These are phyloP conservation scores for Onychomys torridus DNA, from an alignment of 2,797 vertebrate species.

Conservation along the genomic window DNA sequence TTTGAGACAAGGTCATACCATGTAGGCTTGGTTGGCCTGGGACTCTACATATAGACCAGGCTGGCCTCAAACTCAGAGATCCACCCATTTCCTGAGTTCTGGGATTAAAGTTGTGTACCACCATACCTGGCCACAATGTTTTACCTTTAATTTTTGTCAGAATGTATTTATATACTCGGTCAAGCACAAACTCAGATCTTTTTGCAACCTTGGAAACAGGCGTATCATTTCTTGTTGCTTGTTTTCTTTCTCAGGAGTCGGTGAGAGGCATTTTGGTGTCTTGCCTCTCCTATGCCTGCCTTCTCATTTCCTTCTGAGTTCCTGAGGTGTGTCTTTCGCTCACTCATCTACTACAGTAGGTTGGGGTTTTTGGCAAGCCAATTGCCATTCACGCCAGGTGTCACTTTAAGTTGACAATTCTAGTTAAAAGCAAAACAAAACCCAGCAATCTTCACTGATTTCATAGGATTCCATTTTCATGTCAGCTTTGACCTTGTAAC, in stretches of 20 bases:
- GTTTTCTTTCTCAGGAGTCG: neutral
- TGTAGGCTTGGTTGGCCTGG: neutral
- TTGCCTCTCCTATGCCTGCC: neutral
- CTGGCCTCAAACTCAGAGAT: neutral
- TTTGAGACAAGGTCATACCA: neutral
- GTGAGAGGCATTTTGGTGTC: neutral
- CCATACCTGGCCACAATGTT: neutral
- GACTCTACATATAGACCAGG: neutral
- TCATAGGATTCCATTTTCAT: neutral
- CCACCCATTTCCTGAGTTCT: neutral
- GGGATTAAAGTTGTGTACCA: neutral
- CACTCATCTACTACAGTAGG: neutral
- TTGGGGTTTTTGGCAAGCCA: neutral
- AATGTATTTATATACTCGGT: neutral
- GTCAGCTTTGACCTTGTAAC: neutral
- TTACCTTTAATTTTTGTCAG: neutral
- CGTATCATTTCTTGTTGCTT: neutral
- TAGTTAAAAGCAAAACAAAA: neutral
- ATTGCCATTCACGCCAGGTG: neutral
- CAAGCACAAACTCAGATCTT: neutral
- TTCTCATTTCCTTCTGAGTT: slow-evolving; percentile 1
- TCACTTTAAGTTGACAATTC: neutral
- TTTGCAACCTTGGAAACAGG: neutral
- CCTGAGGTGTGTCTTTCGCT: neutral
- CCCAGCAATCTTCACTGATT: neutral